phyloP scores from a whole-genome alignment of 2,797 vertebrate genomes.

The Allobates femoralis region DNA sequence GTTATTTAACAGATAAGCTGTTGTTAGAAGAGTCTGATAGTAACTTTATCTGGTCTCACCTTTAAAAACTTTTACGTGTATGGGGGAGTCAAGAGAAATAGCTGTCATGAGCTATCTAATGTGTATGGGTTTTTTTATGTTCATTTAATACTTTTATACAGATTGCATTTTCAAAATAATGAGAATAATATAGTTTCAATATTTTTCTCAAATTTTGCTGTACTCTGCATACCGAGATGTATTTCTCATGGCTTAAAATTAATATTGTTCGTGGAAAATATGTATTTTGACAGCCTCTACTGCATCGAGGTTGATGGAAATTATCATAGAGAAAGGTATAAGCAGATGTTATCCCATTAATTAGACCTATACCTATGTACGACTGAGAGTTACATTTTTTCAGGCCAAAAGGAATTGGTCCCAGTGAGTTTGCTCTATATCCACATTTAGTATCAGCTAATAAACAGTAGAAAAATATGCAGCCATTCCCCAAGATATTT shows the following conservation, averaged over 20 bases:
- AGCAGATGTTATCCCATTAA: conserved; percentile 85
- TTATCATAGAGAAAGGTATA: conserved; percentile 75
- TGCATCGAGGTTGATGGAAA: conserved; percentile 76
- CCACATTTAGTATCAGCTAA: conserved; percentile 81
- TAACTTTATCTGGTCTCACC: too few species aligned
- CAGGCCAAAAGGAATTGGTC: conserved; percentile 82
- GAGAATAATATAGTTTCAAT: too few species aligned
- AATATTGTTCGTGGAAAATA: conserved; percentile 71
- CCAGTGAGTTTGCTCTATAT: conserved; percentile 81
- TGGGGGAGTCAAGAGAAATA: too few species aligned
- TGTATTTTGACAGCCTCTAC: conserved; percentile 76
- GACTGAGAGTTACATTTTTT: conserved; percentile 78
- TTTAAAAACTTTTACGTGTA: too few species aligned
- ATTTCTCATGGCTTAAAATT: conserved; percentile 64
- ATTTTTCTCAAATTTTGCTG: not conserved
- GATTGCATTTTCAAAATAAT: too few species aligned
- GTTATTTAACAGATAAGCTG: too few species aligned
- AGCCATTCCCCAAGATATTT: conserved; percentile 80
- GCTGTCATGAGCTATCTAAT: too few species aligned
- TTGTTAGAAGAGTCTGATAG: too few species aligned
- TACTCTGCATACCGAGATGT: not conserved
- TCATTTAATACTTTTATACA: too few species aligned
- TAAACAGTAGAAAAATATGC: conserved; percentile 81
- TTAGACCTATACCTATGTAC: conserved; percentile 81
- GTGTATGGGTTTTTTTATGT: too few species aligned